Evolutionary conservation across 2,797 vertebrate genomes (phyloP).

Genomic region (Lophius americanus): DNA sequence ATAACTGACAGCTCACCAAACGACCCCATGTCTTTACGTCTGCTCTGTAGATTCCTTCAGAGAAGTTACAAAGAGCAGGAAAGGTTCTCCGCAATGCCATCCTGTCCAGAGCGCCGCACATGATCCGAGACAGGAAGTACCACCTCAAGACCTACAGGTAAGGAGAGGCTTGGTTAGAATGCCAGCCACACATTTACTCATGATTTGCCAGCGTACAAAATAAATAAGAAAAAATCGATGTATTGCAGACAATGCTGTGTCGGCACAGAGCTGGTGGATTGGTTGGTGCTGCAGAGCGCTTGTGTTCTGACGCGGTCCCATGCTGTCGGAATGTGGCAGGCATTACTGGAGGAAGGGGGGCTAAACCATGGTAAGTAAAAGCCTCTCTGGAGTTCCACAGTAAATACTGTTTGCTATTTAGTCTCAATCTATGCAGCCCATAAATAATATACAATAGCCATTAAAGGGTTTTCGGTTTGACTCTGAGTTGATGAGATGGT

Average conservation of each 20-base stretch:
- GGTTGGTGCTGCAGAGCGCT: slow-evolving; percentile 95
- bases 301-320: slow-evolving; percentile 95
- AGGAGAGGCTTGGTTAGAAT: not conserved
- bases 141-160: slow-evolving; percentile 98
- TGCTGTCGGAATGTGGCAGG: slow-evolving; percentile 98
- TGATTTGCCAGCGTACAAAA: not conserved
- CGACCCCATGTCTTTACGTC: not conserved
- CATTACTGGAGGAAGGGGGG: slow-evolving; percentile 92
- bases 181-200: not conserved
- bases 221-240: not conserved
- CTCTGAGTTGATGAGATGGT: slow-evolving; percentile 3
- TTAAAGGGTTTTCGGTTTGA: not conserved
- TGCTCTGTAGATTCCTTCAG: slow-evolving; percentile 89
- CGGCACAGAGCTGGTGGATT: slow-evolving; percentile 96
- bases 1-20: not conserved
- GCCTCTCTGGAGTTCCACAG: slow-evolving; percentile 1
- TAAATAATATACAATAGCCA: not conserved
- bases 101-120: slow-evolving; percentile 94
- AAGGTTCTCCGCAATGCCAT: slow-evolving; percentile 94
- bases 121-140: slow-evolving; percentile 98
- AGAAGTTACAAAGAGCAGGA: slow-evolving; percentile 94
- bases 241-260: slow-evolving; percentile 93
- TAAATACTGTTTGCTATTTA: not conserved
- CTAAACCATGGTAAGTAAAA: slow-evolving; percentile 90
- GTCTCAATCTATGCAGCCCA: not conserved